Evolutionary conservation across 2,113 vertebrate genomes (phyloP).

Genomic region (Megaleporinus macrocephalus): DNA sequence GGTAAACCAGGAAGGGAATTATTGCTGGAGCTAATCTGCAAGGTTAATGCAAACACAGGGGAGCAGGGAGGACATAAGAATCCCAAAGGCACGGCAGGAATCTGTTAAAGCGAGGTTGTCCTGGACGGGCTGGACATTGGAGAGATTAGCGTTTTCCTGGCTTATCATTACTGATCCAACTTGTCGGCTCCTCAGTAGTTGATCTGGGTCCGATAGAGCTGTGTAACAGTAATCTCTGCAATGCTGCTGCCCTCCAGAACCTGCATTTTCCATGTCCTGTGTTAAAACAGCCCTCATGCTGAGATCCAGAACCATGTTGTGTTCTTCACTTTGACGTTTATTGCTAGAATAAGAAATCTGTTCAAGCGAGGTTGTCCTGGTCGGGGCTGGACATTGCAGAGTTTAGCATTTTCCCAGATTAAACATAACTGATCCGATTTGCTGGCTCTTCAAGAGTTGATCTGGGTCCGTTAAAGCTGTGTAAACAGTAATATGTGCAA

Average conservation of each 20-base stretch:
- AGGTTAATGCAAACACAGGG: not conserved
- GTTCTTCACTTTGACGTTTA: too few relatives aligned
- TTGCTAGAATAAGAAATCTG: too few relatives aligned
- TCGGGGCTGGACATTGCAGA: not conserved
- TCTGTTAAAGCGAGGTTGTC: not conserved
- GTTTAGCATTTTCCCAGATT: not conserved
- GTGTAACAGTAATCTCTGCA: not conserved
- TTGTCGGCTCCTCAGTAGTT: not conserved
- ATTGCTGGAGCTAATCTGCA: slow-evolving; percentile 51
- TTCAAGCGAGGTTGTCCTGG: not conserved
- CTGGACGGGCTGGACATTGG: not conserved
- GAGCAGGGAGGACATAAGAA: slow-evolving; percentile 8
- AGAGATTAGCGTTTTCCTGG: not conserved
- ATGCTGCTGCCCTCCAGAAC: not conserved
- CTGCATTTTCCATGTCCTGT: not conserved
- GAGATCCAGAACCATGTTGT: not conserved
- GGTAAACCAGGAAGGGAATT: slow-evolving; percentile 38
- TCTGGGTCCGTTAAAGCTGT: not conserved
- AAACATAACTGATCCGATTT: not conserved
- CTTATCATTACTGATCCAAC: not conserved
- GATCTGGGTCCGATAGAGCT: not conserved
- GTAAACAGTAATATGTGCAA: not conserved
- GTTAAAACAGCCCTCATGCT: not conserved
- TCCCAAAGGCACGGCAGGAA: not conserved
- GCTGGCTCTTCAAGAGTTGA: not conserved